phyloP scores from a whole-genome alignment of 2,113 vertebrate genomes.

The Lethenteron reissneri region DNA sequence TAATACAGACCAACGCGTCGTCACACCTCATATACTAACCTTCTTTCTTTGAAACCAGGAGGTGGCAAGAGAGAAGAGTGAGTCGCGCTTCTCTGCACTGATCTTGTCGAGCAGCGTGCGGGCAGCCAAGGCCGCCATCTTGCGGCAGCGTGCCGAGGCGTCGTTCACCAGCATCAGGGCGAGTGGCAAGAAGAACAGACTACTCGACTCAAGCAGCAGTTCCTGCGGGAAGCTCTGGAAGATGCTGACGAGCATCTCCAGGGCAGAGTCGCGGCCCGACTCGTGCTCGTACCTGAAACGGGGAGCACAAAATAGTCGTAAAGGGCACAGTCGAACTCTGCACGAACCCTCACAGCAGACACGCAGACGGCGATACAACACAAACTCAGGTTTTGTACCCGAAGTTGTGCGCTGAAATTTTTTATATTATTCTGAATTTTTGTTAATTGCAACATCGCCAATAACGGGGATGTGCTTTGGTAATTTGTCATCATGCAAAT shows the following conservation, averaged over 20 bases:
- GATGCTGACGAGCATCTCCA: constrained; percentile 68
- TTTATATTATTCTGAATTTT: too few species aligned
- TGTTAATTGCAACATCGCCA: too few species aligned
- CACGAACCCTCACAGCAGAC: too few species aligned
- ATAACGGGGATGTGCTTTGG: too few species aligned
- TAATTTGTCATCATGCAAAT: too few species aligned
- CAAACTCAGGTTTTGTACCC: too few species aligned
- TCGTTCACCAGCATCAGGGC: constrained; percentile 64
- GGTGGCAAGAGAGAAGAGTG: constrained; percentile 37
- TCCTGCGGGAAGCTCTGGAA: constrained; percentile 64
- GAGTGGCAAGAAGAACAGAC: constrained; percentile 63
- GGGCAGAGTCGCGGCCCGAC: constrained; percentile 56
- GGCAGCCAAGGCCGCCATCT: constrained; percentile 54
- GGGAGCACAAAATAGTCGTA: neutral
- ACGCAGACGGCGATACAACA: too few species aligned
- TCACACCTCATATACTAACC: constrained; percentile 20
- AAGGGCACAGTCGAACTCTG: too few species aligned
- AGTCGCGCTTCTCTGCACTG: constrained; percentile 31
- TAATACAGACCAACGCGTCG: too few species aligned
- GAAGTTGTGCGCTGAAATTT: too few species aligned
- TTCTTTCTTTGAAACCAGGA: constrained; percentile 54
- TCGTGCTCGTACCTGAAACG: constrained; percentile 53
- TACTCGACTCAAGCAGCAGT: constrained; percentile 39
- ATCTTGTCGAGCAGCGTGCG: constrained; percentile 48
- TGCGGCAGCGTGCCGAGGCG: constrained; percentile 55